Evolutionary conservation across 2,113 vertebrate species (phyloP).

Genomic region (Cacatua alba): DNA sequence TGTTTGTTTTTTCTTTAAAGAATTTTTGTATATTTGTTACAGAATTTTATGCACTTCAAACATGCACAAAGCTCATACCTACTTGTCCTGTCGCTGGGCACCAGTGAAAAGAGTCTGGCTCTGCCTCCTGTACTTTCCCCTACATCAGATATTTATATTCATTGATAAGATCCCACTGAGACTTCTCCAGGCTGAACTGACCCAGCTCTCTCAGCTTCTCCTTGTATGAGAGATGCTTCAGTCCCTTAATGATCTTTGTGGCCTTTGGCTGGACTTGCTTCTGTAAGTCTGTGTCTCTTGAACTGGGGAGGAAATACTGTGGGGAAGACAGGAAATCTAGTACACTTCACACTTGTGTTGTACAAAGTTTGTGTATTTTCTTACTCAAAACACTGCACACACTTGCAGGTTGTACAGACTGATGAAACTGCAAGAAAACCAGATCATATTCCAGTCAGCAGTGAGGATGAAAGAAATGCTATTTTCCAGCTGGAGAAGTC

Average conservation of each 20-base stretch:
- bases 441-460: conserved; percentile 87
- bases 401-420: conserved; percentile 90
- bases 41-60: neutral
- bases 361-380: neutral
- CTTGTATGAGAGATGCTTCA: neutral
- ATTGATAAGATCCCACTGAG: neutral
- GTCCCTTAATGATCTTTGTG: neutral
- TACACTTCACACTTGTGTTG: neutral
- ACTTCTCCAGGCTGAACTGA: neutral
- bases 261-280: neutral
- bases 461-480: conserved; percentile 93
- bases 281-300: neutral
- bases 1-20: neutral
- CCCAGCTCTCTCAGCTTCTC: neutral
- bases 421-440: conserved; percentile 92
- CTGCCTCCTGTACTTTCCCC: neutral
- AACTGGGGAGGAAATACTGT: neutral
- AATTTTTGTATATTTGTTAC: neutral
- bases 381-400: neutral
- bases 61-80: neutral
- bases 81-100: neutral
- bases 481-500: conserved; percentile 85
- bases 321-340: neutral
- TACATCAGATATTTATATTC: neutral
- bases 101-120: neutral